phyloP scores from a whole-genome alignment of 2,113 vertebrate genomes.

The Rhinogobius similis region DNA sequence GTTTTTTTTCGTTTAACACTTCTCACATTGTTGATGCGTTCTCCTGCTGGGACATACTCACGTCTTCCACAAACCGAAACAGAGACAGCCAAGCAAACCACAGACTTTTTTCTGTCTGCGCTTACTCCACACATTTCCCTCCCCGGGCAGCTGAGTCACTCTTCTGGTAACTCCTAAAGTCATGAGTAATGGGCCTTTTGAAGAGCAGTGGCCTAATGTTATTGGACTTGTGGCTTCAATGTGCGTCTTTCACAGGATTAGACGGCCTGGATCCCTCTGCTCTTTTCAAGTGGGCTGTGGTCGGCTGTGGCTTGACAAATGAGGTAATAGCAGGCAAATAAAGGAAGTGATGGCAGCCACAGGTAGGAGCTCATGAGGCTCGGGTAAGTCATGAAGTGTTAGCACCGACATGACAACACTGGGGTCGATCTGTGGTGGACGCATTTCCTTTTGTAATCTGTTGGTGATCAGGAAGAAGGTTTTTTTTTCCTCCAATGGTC shows the following conservation, averaged over 20 bases:
- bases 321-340: constrained; percentile 80
- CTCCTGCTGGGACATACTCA: background rate
- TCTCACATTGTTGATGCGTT: background rate
- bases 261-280: constrained; percentile 54
- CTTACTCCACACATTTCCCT: too few species aligned
- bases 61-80: background rate
- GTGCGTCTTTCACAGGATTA: constrained; percentile 70
- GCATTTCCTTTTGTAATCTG: constrained; percentile 11
- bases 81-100: background rate
- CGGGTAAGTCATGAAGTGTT: constrained; percentile 71
- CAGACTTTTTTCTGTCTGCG: background rate
- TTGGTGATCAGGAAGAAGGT: background rate
- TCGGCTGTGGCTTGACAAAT: constrained; percentile 75
- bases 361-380: constrained; percentile 69
- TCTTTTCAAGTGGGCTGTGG: constrained; percentile 79
- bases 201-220: constrained; percentile 64
- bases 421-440: constrained; percentile 18
- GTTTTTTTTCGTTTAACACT: too few species aligned
- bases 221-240: constrained; percentile 75
- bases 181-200: constrained; percentile 17
- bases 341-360: constrained; percentile 67
- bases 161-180: constrained; percentile 29
- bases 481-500: background rate
- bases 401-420: background rate
- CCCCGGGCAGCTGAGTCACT: constrained; percentile 21